phyloP scores from a whole-genome alignment of 2,888 invertebrate genomes.

The Phaonia tiefii region DNA sequence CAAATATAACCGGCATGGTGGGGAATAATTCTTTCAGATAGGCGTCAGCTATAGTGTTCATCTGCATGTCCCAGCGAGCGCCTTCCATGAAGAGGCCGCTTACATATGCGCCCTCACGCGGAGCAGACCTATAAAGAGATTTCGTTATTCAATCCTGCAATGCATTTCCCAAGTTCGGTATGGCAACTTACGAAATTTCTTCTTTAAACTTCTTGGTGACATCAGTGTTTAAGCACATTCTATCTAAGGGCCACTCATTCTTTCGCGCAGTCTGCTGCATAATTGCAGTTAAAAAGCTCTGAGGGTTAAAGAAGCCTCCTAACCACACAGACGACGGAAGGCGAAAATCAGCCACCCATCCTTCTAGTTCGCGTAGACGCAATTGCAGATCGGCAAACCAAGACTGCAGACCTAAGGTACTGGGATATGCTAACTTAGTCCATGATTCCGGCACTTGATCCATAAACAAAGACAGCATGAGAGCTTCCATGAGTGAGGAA shows the following conservation, averaged over 20 bases:
- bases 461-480: conserved; percentile 92
- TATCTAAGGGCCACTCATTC: conserved; percentile 97
- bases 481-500: conserved; percentile 93
- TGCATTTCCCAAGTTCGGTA: no score
- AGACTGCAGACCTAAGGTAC: conserved; percentile 88
- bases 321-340: conserved; percentile 95
- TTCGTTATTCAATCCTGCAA: no score
- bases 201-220: conserved; percentile 94
- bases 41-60: conserved; percentile 91
- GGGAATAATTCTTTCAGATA: conserved; percentile 94
- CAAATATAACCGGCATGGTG: conserved; percentile 93
- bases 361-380: conserved; percentile 90
- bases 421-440: conserved; percentile 94
- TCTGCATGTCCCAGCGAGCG: conserved; percentile 92
- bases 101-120: conserved; percentile 95
- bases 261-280: conserved; percentile 98
- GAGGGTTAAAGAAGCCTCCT: conserved; percentile 97
- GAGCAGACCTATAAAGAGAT: conserved; percentile 83
- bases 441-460: conserved; percentile 93
- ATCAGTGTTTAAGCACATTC: conserved; percentile 97
- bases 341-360: conserved; percentile 94
- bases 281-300: conserved; percentile 97
- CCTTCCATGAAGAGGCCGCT: conserved; percentile 96
- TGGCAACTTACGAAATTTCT: conserved; percentile 86
- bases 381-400: conserved; percentile 94